Evolutionary conservation across 2,113 vertebrate species (phyloP).

Genomic region (Phodopus roborovskii): DNA sequence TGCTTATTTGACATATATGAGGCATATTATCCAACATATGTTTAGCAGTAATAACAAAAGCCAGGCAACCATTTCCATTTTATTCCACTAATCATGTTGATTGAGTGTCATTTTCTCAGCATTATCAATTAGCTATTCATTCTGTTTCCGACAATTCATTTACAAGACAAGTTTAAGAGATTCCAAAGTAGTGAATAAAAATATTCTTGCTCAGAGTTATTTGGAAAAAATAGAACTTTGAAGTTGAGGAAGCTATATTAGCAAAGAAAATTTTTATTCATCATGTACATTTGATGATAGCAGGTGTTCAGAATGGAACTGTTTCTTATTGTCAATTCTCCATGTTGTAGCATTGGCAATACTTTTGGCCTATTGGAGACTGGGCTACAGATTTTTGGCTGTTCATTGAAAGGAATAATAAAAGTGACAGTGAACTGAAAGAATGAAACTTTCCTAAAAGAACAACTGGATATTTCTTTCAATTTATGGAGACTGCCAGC

Average conservation of each 20-base stretch:
- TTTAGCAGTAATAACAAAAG: slow-evolving; percentile 31
- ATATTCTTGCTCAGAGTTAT: not conserved
- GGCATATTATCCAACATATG: not conserved
- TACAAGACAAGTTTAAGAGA: slow-evolving; percentile 34
- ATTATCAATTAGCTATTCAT: slow-evolving; percentile 38
- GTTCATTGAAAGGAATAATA: not conserved
- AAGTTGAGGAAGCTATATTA: not conserved
- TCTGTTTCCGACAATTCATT: slow-evolving; percentile 7
- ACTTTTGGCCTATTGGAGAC: not conserved
- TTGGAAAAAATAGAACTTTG: not conserved
- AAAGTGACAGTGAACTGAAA: not conserved
- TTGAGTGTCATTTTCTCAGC: slow-evolving; percentile 7
- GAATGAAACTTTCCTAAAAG: not conserved
- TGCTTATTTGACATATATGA: not conserved
- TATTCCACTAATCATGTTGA: not conserved
- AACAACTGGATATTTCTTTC: not conserved
- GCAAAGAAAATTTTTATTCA: not conserved
- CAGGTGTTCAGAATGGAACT: not conserved
- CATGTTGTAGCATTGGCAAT: not conserved
- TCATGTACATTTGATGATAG: not conserved
- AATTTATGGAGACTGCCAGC: not conserved
- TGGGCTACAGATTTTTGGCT: not conserved
- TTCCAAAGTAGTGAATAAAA: not conserved
- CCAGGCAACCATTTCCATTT: not conserved
- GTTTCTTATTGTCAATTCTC: not conserved